phyloP scores from a whole-genome alignment of 2,113 vertebrate genomes.

The Axis porcinus region DNA sequence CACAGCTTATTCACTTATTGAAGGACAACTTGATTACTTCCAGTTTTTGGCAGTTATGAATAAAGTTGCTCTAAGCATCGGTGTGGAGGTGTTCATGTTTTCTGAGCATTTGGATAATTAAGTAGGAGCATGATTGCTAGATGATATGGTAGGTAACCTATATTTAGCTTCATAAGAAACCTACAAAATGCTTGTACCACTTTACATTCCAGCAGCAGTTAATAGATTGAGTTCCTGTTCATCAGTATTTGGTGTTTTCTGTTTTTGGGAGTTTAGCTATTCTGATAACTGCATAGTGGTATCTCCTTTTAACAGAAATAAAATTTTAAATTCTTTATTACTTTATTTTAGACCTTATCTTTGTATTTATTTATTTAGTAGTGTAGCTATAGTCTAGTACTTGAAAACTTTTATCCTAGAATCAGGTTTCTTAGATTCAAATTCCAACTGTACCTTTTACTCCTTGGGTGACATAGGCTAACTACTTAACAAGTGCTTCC shows the following conservation, averaged over 20 bases:
- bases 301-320: background rate
- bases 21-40: background rate
- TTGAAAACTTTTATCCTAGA: background rate
- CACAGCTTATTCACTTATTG: background rate
- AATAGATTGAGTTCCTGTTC: background rate
- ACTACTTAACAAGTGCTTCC: background rate
- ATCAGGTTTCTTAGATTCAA: background rate
- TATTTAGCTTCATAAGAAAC: background rate
- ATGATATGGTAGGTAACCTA: background rate
- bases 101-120: background rate
- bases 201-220: background rate
- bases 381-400: background rate
- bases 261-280: background rate
- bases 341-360: background rate
- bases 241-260: background rate
- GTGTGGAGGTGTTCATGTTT: background rate
- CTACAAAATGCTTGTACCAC: background rate
- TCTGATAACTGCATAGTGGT: background rate
- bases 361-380: background rate
- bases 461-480: background rate
- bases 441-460: background rate
- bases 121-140: background rate
- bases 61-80: background rate
- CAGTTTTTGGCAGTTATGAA: background rate
- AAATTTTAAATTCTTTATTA: background rate